Base-by-base conservation (phyloP, 1,140 invertebrate species). In the Pachypeltis micranthus region DNA sequence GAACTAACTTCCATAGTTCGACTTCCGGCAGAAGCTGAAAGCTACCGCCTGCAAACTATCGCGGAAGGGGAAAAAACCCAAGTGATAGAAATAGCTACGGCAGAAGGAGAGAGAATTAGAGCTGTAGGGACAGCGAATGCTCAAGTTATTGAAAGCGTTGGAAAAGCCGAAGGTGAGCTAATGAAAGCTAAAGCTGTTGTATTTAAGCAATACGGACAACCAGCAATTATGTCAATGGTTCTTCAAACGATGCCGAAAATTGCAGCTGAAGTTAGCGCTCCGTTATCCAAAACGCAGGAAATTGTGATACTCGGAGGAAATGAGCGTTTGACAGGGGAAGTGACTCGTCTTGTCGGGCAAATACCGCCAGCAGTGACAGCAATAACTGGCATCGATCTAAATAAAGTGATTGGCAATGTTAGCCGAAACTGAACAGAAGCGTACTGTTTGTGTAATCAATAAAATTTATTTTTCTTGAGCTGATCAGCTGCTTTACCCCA, bases 171-270 rank as follows among this genome's bases (percentile, higher is more conserved):
- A 72, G 94, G 94, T 1, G 91, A 96, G 70, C 79, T 86, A 59
- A 97, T 98, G 93, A 79, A 85, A 63, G 83, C 93, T 76, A 96
- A 96, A 77, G 93, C 93, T 2, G 79, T 83, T 28, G 91, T 95
- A 29, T 97, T 94, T 77, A 93, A 93, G 74, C 88, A 93, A 75
- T 98, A 96, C 70, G 93, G 93, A 64, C 89, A 96, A 57, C 93
- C 94, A n/a, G 94, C 93, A 63, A 88, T 95, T 69, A 85, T 94
- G 77, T 85, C 89, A 63, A 81, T 96, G 64, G 90, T 95, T 0
- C 78, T 97, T 29, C 93, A 95, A 67, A 89, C 92, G 3, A 77
- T 96, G 75, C 93, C 93, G 44, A 94, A 94, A 86, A 93, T 97
- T 77, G 93, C 93, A 54, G 93, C 93, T 23, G 93, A 97, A 78